A percentile compares a stretch with the other conserved stretches of the same genome.
Evolutionary conservation across 2,113 vertebrate genomes (phyloP).

Genomic region (Prunella himalayana): DNA sequence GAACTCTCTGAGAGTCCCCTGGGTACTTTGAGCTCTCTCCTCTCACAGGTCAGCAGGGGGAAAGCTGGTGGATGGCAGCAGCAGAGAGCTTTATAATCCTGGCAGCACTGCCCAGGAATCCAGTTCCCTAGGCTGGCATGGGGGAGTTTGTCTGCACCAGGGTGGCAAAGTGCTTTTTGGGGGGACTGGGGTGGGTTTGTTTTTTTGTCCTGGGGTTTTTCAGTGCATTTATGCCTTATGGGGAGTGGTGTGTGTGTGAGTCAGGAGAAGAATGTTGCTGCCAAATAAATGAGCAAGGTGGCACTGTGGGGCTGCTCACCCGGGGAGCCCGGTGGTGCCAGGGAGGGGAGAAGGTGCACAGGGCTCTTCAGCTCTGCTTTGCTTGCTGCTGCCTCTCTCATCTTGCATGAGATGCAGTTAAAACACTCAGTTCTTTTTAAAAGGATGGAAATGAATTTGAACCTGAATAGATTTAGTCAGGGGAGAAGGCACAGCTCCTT

Average conservation of each 20-base stretch:
- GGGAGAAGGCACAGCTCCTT: not conserved
- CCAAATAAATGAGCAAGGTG: not conserved
- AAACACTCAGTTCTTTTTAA: not conserved
- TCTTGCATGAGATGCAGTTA: not conserved
- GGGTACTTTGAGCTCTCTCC: not conserved
- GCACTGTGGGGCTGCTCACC: not conserved
- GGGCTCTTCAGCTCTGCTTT: not conserved
- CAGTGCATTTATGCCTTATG: fast-evolving
- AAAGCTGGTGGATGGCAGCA: not conserved
- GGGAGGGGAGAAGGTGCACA: fast-evolving
- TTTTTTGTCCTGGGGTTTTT: not conserved
- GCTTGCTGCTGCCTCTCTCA: not conserved
- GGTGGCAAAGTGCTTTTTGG: not conserved
- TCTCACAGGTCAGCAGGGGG: not conserved
- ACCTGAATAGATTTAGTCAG: not conserved
- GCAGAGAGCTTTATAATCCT: not conserved
- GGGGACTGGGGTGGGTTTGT: too few species aligned
- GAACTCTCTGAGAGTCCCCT: not conserved
- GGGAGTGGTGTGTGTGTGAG: not conserved
- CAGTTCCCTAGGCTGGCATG: not conserved
- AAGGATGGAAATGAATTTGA: not conserved
- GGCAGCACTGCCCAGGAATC: not conserved
- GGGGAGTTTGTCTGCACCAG: not conserved
- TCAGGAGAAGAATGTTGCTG: not conserved
- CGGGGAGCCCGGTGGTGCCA: fast-evolving